Conservation (phyloP, 1,140 invertebrate genomes). For the Ctenoplectra terminalis region DNA sequence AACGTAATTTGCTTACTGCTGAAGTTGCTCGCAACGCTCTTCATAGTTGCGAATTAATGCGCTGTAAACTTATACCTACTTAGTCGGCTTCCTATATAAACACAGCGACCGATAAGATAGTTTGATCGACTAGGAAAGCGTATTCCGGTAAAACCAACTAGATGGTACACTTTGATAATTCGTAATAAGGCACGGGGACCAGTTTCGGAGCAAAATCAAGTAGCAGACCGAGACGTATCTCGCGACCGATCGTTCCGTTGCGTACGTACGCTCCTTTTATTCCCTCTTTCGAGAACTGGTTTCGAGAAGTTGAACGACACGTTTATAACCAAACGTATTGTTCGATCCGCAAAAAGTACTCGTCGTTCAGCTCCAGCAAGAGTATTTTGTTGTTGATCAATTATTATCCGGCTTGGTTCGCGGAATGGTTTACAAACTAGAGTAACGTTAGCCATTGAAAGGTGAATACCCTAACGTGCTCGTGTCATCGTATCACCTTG, state of each 20-base stretch:
- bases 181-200: neutral
- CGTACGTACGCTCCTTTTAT: neutral
- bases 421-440: neutral
- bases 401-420: no score
- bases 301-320: slow-evolving; percentile 10
- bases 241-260: slow-evolving; percentile 9
- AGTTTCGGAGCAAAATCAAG: slow-evolving; percentile 6
- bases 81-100: neutral
- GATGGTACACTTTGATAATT: slow-evolving; percentile 35
- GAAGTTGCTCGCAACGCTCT: neutral
- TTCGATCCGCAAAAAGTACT: neutral
- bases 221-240: neutral
- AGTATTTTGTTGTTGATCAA: neutral
- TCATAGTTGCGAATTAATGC: slow-evolving; percentile 7
- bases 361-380: neutral
- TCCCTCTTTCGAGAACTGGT: slow-evolving; percentile 21
- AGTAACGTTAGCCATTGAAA: neutral
- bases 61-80: slow-evolving; percentile 7
- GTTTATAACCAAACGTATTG: slow-evolving; percentile 20
- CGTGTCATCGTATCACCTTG: neutral
- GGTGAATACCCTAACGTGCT: neutral
- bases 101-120: neutral
- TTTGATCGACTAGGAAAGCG: neutral
- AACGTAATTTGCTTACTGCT: slow-evolving; percentile 20
- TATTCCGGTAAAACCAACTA: slow-evolving; percentile 4